Evolutionary conservation across 1,140 invertebrate species (phyloP), one percentile per base, ranked within the genome.

Genomic region (Sitobion miscanthi): DNA sequence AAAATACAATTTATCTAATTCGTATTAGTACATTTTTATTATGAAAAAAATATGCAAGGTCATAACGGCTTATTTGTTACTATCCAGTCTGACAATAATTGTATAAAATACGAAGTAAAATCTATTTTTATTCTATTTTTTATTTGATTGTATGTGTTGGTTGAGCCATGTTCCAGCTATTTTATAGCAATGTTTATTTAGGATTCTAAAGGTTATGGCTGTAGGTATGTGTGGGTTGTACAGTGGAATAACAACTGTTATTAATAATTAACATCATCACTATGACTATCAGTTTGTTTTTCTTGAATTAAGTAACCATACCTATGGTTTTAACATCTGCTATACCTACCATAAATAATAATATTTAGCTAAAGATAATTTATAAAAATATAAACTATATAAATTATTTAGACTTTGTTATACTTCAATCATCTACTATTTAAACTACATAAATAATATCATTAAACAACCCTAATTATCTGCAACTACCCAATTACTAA

Each of bases 171-270:
- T 23, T 89, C 87, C n/a, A 47, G 20, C 87, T 54, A 89, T 54
- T 89, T 54, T 89, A 54, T 89, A 25, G 20, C 49, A 23, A 54
- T 89, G 87, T 89, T 89, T 89, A 89, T 89, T 89, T 89, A 89
- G n/a, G 87, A 49, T 49, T 52, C 45, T 87, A 49, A 87, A 87
- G 47, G 47, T 87, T 87, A 54, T 54, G 6, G 52, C 20, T 54
- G 20, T 54, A 87, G n/a, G 86, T 77, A n/a, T 87, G 86, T 87
- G 86, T 49, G 47, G 47, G 1, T 87, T 49, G n/a, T 21, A n/a
- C 7, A 85, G 23, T 35, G 30, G n/a, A 87, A 87, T 42, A 49
- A 87, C 14, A 87, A 87, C 47, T n/a, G 42, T 49, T 87, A 86
- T 87, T 87, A 49, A 87, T 87, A 47, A 87, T 87, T 87, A 49